A percentile compares a stretch with the other conserved stretches of the same genome.
These are phyloP conservation scores for Enteromius fasciolatus DNA, from an alignment of 2,797 vertebrate genomes.

Conservation along the genomic window DNA sequence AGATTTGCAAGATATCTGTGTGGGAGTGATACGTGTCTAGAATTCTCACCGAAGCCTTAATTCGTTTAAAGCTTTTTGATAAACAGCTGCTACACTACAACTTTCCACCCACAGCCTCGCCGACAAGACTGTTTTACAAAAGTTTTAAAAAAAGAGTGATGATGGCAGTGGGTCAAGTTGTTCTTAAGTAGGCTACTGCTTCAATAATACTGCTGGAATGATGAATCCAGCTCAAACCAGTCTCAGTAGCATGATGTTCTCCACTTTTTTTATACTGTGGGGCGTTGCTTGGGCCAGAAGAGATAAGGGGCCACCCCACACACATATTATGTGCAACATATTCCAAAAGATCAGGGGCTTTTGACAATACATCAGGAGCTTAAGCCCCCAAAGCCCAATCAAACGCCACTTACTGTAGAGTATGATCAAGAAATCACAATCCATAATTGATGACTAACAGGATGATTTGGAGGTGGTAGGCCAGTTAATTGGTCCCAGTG, in stretches of 20 bases:
- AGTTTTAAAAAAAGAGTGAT: constrained; percentile 22
- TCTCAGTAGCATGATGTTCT: not conserved
- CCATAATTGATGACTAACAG: constrained; percentile 12
- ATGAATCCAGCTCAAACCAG: not conserved
- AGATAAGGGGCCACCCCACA: too few relatives aligned
- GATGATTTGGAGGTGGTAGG: constrained; percentile 61
- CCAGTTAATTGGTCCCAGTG: constrained; percentile 60
- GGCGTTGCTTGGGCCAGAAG: too few relatives aligned
- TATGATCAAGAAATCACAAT: constrained; percentile 20
- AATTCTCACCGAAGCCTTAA: constrained; percentile 22
- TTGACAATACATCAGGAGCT: too few relatives aligned
- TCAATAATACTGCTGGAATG: not conserved
- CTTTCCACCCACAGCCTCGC: constrained; percentile 31
- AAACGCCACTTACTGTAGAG: not conserved
- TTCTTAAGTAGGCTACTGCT: not conserved
- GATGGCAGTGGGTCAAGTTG: constrained; percentile 1
- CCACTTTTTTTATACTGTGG: not conserved
- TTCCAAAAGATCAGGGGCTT: too few relatives aligned
- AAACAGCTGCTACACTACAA: constrained; percentile 35
- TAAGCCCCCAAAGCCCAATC: too few relatives aligned
- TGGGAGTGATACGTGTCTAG: constrained; percentile 38
- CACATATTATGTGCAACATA: too few relatives aligned
- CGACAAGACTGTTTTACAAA: constrained; percentile 17
- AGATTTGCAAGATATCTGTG: constrained; percentile 36
- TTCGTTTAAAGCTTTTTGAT: constrained; percentile 38